Base-by-base conservation (phyloP, 1,140 invertebrate genomes). In the Micrasema minimum region DNA sequence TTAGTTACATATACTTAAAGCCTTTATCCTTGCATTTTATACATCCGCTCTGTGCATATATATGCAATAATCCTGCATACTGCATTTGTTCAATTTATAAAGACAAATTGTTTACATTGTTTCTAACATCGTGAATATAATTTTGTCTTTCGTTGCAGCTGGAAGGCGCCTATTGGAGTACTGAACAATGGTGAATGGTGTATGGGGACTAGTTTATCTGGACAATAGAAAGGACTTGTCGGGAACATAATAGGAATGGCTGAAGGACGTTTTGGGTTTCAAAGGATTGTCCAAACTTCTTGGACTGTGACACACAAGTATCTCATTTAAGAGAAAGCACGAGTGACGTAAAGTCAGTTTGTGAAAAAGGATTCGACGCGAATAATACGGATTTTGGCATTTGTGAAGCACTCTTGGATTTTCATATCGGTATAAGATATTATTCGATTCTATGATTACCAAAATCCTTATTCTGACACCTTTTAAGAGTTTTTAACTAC, bases 221-320 rank as follows among this genome's bases (percentile, higher is more conserved):
- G 35, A 55, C 48, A 67, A 67, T 20, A 45, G 59, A 69, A 51
- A 31, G 45, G 57, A 62, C 35, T 18, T 16, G 53, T 55, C 37
- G 57, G 45, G 43, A 67, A 23, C 57, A 68, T 65, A 74, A 71
- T 50, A 37, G 69, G 51, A 70, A 37, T 66, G 38, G 46, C 35
- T 38, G 48, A 26, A 66, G 37, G 22, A 53, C 50, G 69, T 65
- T 65, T 64, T 75, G 53, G 43, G 45, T 75, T 75, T 71, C 73
- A 72, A 66, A 57, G 66, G 66, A 71, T 75, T 75, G 73, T 75
- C 62, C 65, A 26, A 66, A 59, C 16, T 35, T 66, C 53, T 48
- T 66, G 65, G 61, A 71, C 69, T 71, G 69, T 75, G 73, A 75
- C 73, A 71, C 0, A 20, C 14, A 20, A 61, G 46, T 41, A 16